These are phyloP conservation scores for Pocillopora damicornis DNA, from an alignment of 64 coral and sea anemone species.

Conservation along the genomic window DNA sequence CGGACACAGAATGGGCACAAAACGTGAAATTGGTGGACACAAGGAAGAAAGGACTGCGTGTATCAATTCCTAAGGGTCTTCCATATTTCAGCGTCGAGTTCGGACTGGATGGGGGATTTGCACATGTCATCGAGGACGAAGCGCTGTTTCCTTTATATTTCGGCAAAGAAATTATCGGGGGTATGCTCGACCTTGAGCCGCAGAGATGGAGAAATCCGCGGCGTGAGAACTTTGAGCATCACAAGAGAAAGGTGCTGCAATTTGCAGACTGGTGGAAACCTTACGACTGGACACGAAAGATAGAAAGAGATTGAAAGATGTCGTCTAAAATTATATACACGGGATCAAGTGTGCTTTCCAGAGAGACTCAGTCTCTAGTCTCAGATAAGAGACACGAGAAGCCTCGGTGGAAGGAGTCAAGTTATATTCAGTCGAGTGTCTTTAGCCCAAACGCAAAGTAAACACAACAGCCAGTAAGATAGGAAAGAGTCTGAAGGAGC, in stretches of 20 bases:
- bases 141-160: slow-evolving; percentile 90
- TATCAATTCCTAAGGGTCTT: slow-evolving; percentile 74
- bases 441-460: no score
- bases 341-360: no score
- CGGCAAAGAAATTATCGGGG: slow-evolving; percentile 97
- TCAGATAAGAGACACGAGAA: no score
- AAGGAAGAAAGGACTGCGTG: slow-evolving; percentile 74
- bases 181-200: slow-evolving; percentile 95
- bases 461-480: no score
- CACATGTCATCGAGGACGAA: slow-evolving; percentile 94
- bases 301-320: slow-evolving; percentile 45
- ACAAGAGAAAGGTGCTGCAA: slow-evolving; percentile 91
- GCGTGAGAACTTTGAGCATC: slow-evolving; percentile 87
- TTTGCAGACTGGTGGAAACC: slow-evolving; percentile 99
- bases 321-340: no score
- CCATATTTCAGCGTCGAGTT: slow-evolving; percentile 98
- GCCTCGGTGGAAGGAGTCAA: no score
- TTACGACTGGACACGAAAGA: slow-evolving; percentile 89
- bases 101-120: slow-evolving; percentile 96
- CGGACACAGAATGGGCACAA: slow-evolving; percentile 93
- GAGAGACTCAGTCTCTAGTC: no score
- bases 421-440: no score
- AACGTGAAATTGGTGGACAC: slow-evolving; percentile 93
- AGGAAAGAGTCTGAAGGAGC: no score
- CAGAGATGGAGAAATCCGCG: slow-evolving; percentile 81